A percentile compares a stretch with the other conserved stretches of the same genome.
Evolutionary conservation across 2,888 invertebrate species (phyloP).

Genomic region (Plutella xylostella): DNA sequence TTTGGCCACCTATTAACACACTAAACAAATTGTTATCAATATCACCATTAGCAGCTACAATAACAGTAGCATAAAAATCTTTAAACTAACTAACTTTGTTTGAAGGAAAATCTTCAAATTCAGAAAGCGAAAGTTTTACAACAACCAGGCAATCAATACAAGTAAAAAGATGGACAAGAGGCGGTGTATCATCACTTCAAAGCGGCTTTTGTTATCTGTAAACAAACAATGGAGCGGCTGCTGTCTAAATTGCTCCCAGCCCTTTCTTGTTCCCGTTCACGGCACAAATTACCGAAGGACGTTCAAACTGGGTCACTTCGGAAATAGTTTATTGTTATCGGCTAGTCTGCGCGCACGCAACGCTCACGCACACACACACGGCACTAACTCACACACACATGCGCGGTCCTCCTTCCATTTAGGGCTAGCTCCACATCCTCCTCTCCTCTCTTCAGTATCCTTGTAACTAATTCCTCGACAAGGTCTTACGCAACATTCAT

Average conservation of each 20-base stretch:
- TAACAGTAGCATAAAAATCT: neutral
- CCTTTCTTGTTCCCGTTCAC: constrained; percentile 68
- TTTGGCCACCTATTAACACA: constrained; percentile 39
- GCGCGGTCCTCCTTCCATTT: constrained; percentile 35
- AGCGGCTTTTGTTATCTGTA: constrained; percentile 20
- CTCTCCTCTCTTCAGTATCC: neutral
- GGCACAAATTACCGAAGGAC: constrained; percentile 67
- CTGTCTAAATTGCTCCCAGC: constrained; percentile 50
- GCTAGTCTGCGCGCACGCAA: constrained; percentile 61
- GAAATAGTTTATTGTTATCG: constrained; percentile 71
- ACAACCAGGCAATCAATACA: neutral
- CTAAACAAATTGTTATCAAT: constrained; percentile 30
- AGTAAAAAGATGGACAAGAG: neutral
- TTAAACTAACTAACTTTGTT: neutral
- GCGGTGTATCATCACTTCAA: constrained; percentile 3
- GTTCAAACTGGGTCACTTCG: constrained; percentile 68
- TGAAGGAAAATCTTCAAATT: neutral
- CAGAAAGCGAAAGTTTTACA: constrained; percentile 5
- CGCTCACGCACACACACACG: constrained; percentile 43
- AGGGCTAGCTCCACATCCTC: constrained; percentile 51
- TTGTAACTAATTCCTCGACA: constrained; percentile 29
- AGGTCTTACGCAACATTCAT: constrained; percentile 36
- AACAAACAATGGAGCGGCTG: constrained; percentile 40
- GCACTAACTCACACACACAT: constrained; percentile 53
- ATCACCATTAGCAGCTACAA: neutral